Evolutionary conservation across 1,140 invertebrate genomes (phyloP).

Genomic region (Pogonomyrmex barbatus): DNA sequence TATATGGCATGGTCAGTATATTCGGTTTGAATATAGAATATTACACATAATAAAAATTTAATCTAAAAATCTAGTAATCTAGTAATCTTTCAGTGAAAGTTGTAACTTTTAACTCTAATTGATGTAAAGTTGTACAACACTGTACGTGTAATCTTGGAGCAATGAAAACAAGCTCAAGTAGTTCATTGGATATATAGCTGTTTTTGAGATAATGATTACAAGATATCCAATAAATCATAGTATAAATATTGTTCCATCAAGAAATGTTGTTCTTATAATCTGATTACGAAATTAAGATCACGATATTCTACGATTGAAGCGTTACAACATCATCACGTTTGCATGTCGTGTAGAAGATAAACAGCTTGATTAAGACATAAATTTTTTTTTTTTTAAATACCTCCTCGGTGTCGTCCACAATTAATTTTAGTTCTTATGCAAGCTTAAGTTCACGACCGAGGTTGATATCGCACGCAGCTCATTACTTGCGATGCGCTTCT

Average conservation of each 20-base stretch:
- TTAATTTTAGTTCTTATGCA: constrained; percentile 58
- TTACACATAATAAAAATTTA: no score
- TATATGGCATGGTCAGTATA: no score
- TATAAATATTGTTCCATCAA: no score
- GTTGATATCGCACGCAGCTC: constrained; percentile 25
- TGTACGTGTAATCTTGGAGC: background rate
- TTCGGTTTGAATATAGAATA: no score
- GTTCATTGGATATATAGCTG: background rate
- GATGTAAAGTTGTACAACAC: background rate
- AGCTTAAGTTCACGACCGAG: constrained; percentile 53
- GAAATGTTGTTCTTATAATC: background rate
- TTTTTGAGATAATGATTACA: background rate
- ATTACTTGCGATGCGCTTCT: background rate
- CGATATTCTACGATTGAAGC: constrained; percentile 15
- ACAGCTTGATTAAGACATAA: constrained; percentile 4
- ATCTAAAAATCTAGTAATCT: no score
- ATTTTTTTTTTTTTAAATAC: constrained; percentile 29
- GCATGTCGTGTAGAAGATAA: constrained; percentile 33
- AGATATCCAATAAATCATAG: background rate
- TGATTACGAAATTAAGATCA: constrained; percentile 18
- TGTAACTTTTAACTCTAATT: background rate
- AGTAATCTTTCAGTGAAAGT: background rate
- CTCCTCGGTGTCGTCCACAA: constrained; percentile 1
- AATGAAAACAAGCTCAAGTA: background rate
- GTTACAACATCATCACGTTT: constrained; percentile 18